Conservation (phyloP, 2,888 invertebrate species). For the Stenotaenia linearis region DNA sequence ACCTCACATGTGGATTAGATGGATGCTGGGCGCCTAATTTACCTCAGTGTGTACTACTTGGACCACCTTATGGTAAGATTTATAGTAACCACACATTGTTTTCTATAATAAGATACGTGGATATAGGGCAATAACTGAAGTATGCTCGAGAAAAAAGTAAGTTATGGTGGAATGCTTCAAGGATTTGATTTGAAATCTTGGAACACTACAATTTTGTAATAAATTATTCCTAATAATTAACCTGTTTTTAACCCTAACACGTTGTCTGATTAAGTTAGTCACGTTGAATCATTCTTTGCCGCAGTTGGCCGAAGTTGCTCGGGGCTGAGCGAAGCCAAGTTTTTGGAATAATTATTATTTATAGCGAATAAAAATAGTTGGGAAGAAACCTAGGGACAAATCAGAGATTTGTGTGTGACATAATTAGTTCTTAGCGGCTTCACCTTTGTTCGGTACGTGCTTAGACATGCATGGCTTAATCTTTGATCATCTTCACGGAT, state of each 20-base stretch:
- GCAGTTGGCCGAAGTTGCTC: not conserved
- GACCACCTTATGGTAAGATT: slow-evolving; percentile 20
- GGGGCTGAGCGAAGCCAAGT: not conserved
- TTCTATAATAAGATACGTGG: too few relatives aligned
- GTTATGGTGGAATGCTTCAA: too few relatives aligned
- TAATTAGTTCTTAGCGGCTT: too few relatives aligned
- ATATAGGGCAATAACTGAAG: too few relatives aligned
- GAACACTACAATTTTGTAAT: not conserved
- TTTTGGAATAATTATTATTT: not conserved
- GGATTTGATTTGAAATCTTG: too few relatives aligned
- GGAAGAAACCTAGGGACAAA: too few relatives aligned
- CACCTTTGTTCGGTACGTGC: too few relatives aligned
- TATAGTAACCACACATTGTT: too few relatives aligned
- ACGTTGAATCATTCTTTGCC: not conserved
- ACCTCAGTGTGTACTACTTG: slow-evolving; percentile 14
- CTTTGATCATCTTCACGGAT: too few relatives aligned
- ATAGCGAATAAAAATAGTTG: not conserved
- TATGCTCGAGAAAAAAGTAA: too few relatives aligned
- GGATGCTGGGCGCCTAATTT: slow-evolving; percentile 48
- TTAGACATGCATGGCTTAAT: too few relatives aligned
- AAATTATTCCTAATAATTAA: not conserved
- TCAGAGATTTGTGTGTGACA: too few relatives aligned
- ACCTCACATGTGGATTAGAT: slow-evolving; percentile 46
- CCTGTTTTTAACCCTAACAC: not conserved
- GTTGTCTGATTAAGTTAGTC: not conserved